Base-by-base conservation (phyloP, 2,113 vertebrate species). In the Terrapene triunguis region DNA sequence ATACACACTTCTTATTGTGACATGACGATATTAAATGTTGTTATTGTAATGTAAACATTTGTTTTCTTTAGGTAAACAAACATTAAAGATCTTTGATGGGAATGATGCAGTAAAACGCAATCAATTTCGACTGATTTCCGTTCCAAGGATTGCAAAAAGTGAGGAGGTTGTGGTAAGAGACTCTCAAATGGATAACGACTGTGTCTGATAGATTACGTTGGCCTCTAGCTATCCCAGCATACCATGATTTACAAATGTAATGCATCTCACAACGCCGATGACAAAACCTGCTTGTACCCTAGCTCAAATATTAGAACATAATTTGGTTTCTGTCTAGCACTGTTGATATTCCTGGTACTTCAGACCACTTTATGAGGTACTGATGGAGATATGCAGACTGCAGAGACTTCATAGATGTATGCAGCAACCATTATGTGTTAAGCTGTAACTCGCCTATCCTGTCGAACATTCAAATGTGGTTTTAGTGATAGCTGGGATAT, bases 131-230 rank as follows among this genome's bases (percentile, higher is more conserved):
- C 94, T 98, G 55, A 98, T 99, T 92, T 98, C 98, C 2, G 97
- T 99, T 86, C 97, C 98, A 53, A 98, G 99, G 90, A 98, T 98
- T 91, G 98, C 98, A 42, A 98, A 98, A 97, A 98, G 98, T 3
- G 98, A 99, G 98, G 99, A 99, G 98, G 98, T 99, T 93, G 98
- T 99, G 99, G 99, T 99, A 98, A 99, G 99, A 91, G 38, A 88
- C 8, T 5, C 0, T 0, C 8, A 47, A 80, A 88, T 80, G 16
- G 12, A 84, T 69, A 74, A 1, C 86, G 55, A 91, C 86, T 9
- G 10, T 14, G n/a, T n/a, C n/a, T n/a, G 22, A 78, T 87, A 62
- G 80, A 65, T 27, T 76, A 19, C 2, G 53, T 47, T 91, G 80
- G 57, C 86, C 29, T 53, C 81, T 85, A 86, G 25, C 38, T 80